Evolutionary conservation across 2,888 invertebrate genomes (phyloP), one percentile per base, ranked within the genome.

Genomic region (Cheilosia grossa): DNA sequence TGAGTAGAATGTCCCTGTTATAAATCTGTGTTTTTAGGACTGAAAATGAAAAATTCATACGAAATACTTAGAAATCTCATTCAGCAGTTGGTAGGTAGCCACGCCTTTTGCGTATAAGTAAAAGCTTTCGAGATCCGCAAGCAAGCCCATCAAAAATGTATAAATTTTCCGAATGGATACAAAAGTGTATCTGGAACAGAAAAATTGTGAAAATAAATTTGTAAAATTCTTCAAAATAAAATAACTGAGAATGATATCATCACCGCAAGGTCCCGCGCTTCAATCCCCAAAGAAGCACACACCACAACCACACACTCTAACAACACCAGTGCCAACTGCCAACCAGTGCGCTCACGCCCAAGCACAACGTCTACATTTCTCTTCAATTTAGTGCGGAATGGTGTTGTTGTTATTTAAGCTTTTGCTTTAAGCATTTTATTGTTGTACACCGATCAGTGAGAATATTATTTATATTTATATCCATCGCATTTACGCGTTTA

Each of bases 171-270:
- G 1, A 37, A 37, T 37, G 37, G 4, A 37, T 30, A 47, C 49
- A 67, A 19, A 73, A 56, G 33, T 78, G 53, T 82, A 78, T 82
- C 42, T 73, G 67, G 66, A 73, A 73, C 73, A 73, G n/a, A 70
- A 49, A 59, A 59, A 17, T 75, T 79, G 79, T 64, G 64, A 83
- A 83, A 79, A 74, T 47, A 74, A 64, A 64, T 58, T 73, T 54
- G 42, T 21, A 40, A 54, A 53, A 73, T 73, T 51, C 33, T 70
- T 47, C 2, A 21, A 49, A 66, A 27, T 56, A 33, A 37, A 53
- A 58, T 33, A 51, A 53, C 47, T 6, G 63, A 24, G 64, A 83
- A 79, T 83, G 83, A 83, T 79, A 79, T 83, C 83, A 82, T 82
- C 81, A 17, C 27, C 37, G 58, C 74, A 79, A 70, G 74, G 69